A percentile compares a stretch with the other conserved stretches of the same genome.
phyloP scores from a whole-genome alignment of 1,140 invertebrate species.

The Helicorthomorpha holstii region DNA sequence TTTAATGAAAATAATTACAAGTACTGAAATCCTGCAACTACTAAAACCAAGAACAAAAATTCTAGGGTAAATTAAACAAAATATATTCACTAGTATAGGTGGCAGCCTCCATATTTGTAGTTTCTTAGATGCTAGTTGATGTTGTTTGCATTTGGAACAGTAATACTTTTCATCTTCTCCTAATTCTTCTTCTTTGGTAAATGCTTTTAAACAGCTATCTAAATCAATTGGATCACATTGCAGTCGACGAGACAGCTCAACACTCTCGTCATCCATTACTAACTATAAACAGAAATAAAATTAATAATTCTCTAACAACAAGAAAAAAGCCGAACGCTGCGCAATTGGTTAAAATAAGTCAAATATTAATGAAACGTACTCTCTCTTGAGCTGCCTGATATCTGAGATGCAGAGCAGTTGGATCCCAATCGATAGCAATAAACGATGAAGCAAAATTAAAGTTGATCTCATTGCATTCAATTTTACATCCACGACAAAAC shows the following conservation, averaged over 20 bases:
- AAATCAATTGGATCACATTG: constrained; percentile 63
- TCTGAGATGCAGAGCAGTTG: constrained; percentile 67
- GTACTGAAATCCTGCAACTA: background rate
- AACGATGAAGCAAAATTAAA: constrained; percentile 30
- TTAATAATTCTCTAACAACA: constrained; percentile 9
- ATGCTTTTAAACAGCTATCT: constrained; percentile 57
- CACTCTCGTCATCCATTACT: constrained; percentile 50
- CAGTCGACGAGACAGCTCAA: constrained; percentile 41
- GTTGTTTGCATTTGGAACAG: constrained; percentile 60
- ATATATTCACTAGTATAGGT: constrained; percentile 51
- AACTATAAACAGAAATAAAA: too few relatives aligned
- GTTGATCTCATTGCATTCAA: constrained; percentile 37
- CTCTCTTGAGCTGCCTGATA: constrained; percentile 66
- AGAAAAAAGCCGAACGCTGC: too few relatives aligned
- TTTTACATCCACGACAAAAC: constrained; percentile 65
- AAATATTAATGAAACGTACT: constrained; percentile 24
- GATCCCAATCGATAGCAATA: constrained; percentile 74
- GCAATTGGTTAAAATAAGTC: background rate
- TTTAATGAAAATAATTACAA: background rate
- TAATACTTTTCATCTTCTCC: constrained; percentile 59
- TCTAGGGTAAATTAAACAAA: background rate
- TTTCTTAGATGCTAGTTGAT: constrained; percentile 68
- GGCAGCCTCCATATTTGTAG: constrained; percentile 76
- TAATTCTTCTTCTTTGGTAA: constrained; percentile 66
- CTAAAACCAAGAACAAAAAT: background rate